Percentiles rank a stretch among this genome's conserved stretches.
Evolutionary conservation across 92 coral and sea anemone genomes (phyloP).

Genomic region (Paramuricea clavata): DNA sequence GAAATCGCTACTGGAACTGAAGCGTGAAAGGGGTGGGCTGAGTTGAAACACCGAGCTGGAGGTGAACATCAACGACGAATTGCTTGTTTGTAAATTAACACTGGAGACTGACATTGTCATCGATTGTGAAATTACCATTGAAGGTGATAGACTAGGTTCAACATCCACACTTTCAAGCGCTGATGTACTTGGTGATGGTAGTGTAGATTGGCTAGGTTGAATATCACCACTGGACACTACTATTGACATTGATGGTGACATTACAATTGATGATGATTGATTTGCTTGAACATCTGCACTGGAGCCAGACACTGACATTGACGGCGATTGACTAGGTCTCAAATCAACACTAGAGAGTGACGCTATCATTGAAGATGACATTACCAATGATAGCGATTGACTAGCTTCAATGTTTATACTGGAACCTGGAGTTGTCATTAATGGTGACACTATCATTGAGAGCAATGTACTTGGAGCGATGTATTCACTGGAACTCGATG

Average conservation of each 20-base stretch:
- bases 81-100: neutral
- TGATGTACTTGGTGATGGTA: no score
- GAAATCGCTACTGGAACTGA: no score
- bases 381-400: neutral
- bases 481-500: neutral
- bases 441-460: neutral
- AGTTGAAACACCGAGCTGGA: neutral
- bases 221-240: neutral
- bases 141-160: neutral
- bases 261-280: neutral
- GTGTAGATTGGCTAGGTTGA: no score
- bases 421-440: neutral
- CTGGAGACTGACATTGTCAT: no score
- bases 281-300: neutral
- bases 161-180: no score
- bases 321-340: neutral
- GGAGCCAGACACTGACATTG: neutral
- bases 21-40: neutral
- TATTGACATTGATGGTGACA: neutral
- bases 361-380: neutral
- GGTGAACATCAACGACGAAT: neutral
- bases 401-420: neutral
- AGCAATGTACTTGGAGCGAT: neutral
- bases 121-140: no score
- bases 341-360: neutral